These are phyloP conservation scores for Blastobasis adustella DNA, from an alignment of 2,888 invertebrate genomes.

Conservation along the genomic window DNA sequence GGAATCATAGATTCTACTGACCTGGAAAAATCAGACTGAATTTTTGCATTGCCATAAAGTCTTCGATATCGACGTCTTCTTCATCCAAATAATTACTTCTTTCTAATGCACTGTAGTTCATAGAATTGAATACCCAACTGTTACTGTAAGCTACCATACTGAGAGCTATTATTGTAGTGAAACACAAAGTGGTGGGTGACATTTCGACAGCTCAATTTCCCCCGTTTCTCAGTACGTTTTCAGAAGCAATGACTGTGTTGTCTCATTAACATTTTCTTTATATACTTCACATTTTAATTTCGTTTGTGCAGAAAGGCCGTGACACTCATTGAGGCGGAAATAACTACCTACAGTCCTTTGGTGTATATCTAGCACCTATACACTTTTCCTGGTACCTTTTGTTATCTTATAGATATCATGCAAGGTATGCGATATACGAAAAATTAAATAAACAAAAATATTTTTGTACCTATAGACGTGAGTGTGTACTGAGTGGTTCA, in stretches of 20 bases:
- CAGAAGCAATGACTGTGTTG: not conserved
- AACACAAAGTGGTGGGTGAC: not conserved
- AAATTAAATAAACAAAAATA: no score
- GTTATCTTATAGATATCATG: no score
- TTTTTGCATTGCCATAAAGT: constrained; percentile 7
- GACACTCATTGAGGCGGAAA: not conserved
- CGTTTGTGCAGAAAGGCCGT: not conserved
- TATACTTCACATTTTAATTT: not conserved
- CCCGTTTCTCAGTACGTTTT: not conserved
- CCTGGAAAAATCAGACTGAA: constrained; percentile 13
- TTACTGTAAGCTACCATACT: constrained; percentile 3
- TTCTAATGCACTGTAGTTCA: constrained; percentile 12
- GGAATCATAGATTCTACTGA: not conserved
- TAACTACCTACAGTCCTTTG: no score
- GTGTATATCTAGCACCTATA: no score
- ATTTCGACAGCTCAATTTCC: not conserved
- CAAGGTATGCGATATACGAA: no score
- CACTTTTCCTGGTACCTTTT: no score
- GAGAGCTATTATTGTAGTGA: constrained; percentile 1
- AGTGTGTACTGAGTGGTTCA: no score
- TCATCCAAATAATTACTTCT: constrained; percentile 1
- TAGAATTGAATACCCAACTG: constrained; percentile 27
- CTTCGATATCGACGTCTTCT: constrained; percentile 11
- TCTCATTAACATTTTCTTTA: not conserved
- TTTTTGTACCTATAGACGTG: no score